Evolutionary conservation across 2,888 invertebrate genomes (phyloP).

Genomic region (Synergus umbraculus): DNA sequence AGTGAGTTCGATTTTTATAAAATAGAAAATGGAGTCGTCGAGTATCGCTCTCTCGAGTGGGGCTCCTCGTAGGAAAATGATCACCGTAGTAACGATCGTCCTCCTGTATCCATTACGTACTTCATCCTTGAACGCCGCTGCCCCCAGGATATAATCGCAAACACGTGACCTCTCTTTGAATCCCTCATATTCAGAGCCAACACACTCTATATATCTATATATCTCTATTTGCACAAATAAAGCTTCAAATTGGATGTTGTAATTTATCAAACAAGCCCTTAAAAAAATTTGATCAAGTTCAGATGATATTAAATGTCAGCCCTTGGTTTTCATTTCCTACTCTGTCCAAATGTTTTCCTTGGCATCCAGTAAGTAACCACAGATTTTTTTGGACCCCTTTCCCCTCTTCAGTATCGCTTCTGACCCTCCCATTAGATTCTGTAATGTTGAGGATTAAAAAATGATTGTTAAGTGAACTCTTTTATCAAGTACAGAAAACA

Average conservation of each 20-base stretch:
- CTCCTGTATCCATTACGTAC: conserved; percentile 35
- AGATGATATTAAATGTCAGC: not conserved
- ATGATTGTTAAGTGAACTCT: no score
- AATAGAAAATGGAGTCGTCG: conserved; percentile 55
- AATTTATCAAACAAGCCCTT: conserved; percentile 7
- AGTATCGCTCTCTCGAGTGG: conserved; percentile 44
- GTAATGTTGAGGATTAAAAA: no score
- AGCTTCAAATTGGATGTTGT: conserved; percentile 25
- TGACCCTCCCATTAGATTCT: no score
- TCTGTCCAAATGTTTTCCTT: not conserved
- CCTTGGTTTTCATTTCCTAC: not conserved
- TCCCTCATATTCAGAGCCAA: conserved; percentile 3
- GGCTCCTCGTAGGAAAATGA: conserved; percentile 31
- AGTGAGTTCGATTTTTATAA: conserved; percentile 46
- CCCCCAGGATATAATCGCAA: conserved; percentile 32
- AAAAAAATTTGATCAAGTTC: not conserved
- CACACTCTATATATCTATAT: conserved; percentile 21
- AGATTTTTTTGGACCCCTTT: no score
- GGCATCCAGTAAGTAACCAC: not conserved
- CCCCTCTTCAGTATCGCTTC: no score
- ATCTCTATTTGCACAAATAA: conserved; percentile 23
- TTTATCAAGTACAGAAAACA: no score
- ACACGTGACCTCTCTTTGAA: conserved; percentile 33
- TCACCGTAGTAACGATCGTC: conserved; percentile 21
- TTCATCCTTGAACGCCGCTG: conserved; percentile 18